Conservation (phyloP, 1,140 invertebrate genomes). For the Drosophila miranda region DNA sequence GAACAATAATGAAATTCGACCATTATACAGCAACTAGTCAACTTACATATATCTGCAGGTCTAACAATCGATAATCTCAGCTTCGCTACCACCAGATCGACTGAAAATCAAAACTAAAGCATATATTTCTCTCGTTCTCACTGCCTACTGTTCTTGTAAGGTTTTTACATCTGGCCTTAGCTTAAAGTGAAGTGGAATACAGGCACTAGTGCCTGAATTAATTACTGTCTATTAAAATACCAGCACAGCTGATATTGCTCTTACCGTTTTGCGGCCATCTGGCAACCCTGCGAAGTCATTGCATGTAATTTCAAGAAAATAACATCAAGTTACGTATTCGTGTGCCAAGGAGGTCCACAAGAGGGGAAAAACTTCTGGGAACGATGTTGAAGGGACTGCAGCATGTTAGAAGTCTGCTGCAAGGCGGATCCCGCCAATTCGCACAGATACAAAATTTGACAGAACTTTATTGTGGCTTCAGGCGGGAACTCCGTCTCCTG, state of each 20-base stretch:
- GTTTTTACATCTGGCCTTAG: too few relatives aligned
- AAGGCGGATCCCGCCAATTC: conserved; percentile 55
- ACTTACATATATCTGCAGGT: too few relatives aligned
- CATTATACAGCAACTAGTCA: too few relatives aligned
- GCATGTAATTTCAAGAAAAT: conserved; percentile 53
- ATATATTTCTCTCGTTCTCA: too few relatives aligned
- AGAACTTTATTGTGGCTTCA: background rate
- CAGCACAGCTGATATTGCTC: conserved; percentile 48
- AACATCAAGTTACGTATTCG: conserved; percentile 67
- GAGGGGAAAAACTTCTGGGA: conserved; percentile 33
- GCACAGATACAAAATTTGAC: conserved; percentile 21
- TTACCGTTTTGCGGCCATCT: conserved; percentile 43
- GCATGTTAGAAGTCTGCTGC: conserved; percentile 66
- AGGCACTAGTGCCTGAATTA: background rate
- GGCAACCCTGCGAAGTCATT: conserved; percentile 50
- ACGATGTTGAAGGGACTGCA: conserved; percentile 67
- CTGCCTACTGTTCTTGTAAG: too few relatives aligned
- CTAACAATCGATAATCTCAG: too few relatives aligned
- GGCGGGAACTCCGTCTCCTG: conserved; percentile 23
- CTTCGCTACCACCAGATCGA: too few relatives aligned
- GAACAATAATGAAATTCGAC: too few relatives aligned
- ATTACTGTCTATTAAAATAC: conserved; percentile 4
- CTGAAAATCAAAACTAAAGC: too few relatives aligned
- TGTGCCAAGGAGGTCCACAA: conserved; percentile 8
- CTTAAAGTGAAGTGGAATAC: background rate